These are phyloP conservation scores for Platycnemis pennipes DNA, from an alignment of 2,888 invertebrate species.

Conservation along the genomic window DNA sequence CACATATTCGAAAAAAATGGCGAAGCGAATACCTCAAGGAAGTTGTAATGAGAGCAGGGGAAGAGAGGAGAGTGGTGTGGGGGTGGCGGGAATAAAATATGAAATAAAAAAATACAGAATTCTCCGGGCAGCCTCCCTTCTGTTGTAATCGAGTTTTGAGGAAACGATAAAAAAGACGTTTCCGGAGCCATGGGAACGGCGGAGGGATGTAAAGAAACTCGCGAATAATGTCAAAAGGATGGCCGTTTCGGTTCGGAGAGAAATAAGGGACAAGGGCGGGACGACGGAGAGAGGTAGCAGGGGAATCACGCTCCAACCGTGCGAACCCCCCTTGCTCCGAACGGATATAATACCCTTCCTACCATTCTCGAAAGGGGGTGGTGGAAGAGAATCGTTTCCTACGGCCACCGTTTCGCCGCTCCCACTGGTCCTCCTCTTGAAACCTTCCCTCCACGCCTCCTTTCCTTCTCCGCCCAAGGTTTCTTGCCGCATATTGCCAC, in stretches of 20 bases:
- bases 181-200: neutral
- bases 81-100: neutral
- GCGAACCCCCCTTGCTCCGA: neutral
- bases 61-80: neutral
- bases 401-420: neutral
- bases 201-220: conserved; percentile 38
- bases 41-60: too few relatives aligned
- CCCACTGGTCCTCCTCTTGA: neutral
- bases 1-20: neutral
- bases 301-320: neutral
- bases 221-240: conserved; percentile 44
- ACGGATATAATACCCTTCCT: too few relatives aligned
- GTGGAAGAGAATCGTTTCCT: neutral
- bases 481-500: conserved; percentile 42
- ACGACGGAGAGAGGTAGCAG: neutral
- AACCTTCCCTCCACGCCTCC: neutral
- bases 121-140: neutral
- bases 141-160: neutral
- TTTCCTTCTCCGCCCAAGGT: neutral
- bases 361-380: neutral
- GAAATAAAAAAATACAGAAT: neutral
- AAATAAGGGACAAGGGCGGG: neutral
- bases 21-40: neutral
- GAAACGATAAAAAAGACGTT: conserved; percentile 10
- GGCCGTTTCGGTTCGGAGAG: neutral